phyloP scores from a whole-genome alignment of 2,113 vertebrate species.

The Mormoops blainvillei region DNA sequence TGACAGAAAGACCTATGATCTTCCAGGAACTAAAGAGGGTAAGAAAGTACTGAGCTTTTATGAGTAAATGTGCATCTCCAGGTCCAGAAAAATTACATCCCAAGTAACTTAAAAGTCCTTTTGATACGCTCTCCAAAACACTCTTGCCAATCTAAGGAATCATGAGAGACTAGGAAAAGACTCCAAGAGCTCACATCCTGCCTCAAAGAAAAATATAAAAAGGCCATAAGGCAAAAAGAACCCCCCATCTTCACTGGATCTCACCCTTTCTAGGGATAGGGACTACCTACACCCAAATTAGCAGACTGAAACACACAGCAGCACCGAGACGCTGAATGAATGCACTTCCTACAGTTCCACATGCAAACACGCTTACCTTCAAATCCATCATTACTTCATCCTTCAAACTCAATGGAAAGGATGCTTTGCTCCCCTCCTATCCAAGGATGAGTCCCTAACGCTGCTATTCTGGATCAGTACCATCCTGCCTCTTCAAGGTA shows the following conservation, averaged over 20 bases:
- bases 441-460: not conserved
- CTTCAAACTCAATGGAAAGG: slow-evolving; percentile 9
- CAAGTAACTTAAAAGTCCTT: slow-evolving; percentile 17
- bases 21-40: not conserved
- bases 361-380: not conserved
- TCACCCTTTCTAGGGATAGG: not conserved
- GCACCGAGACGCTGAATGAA: not conserved
- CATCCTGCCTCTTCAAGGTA: not conserved
- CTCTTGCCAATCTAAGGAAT: not conserved
- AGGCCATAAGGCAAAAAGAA: not conserved
- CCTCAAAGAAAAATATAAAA: not conserved
- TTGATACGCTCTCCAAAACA: not conserved
- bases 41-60: slow-evolving; percentile 9
- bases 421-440: not conserved
- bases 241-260: not conserved
- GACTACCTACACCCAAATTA: not conserved
- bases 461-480: not conserved
- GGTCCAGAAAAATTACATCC: not conserved
- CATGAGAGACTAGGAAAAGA: not conserved
- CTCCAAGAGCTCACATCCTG: not conserved
- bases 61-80: not conserved
- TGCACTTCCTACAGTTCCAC: not conserved
- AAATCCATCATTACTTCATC: not conserved
- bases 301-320: not conserved
- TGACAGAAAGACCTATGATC: not conserved